Conservation (phyloP, 2,797 vertebrate species). For the Artibeus jamaicensis region DNA sequence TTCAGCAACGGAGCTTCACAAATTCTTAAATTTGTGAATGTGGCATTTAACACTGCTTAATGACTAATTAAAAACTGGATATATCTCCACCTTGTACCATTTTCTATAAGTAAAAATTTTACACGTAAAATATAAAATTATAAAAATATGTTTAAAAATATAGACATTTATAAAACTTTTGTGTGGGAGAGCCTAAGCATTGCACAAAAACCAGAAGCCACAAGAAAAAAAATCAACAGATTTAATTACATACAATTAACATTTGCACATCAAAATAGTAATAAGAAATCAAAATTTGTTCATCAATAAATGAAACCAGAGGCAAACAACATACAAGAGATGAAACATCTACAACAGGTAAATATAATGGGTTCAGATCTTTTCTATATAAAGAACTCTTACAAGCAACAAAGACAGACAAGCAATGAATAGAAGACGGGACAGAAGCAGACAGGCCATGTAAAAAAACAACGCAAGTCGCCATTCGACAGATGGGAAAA, state of each 20-base stretch:
- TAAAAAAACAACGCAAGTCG: background rate
- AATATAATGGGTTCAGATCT: background rate
- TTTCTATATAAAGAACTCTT: background rate
- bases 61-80: background rate
- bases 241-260: background rate
- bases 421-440: background rate
- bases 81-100: background rate
- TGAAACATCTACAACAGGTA: background rate
- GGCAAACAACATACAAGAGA: background rate
- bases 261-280: background rate
- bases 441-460: background rate
- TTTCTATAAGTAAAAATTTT: background rate
- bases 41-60: background rate
- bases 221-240: background rate
- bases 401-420: background rate
- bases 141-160: background rate
- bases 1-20: background rate
- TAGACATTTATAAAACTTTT: background rate
- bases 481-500: background rate
- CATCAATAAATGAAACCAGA: background rate
- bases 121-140: constrained; percentile 1
- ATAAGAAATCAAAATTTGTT: no score
- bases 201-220: background rate
- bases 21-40: background rate
- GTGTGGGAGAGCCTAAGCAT: background rate